phyloP scores from a whole-genome alignment of 2,113 vertebrate species.

The Podarcis muralis region DNA sequence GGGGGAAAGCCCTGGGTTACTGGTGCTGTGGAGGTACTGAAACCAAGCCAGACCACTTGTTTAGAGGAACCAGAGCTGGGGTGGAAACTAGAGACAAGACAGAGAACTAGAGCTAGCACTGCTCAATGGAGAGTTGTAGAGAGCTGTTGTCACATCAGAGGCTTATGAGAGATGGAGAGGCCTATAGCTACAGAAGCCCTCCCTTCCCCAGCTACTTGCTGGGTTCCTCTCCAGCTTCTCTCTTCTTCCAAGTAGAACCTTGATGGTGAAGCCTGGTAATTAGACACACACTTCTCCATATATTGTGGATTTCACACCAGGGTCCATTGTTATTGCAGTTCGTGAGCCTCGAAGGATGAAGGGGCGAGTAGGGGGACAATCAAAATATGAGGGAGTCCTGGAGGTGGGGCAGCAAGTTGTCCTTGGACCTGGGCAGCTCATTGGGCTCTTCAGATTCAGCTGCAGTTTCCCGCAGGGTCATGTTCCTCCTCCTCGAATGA shows the following conservation, averaged over 20 bases:
- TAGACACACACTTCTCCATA: no score
- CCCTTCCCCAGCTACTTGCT: not conserved
- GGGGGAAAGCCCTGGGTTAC: no score
- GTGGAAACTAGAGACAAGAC: no score
- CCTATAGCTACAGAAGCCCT: not conserved
- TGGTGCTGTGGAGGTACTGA: not conserved
- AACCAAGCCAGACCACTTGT: not conserved
- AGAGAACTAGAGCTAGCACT: no score
- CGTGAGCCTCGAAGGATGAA: not conserved
- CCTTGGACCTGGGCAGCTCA: not conserved
- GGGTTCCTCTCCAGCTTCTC: no score
- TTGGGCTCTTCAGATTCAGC: not conserved
- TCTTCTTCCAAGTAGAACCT: no score
- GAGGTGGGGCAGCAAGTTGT: not conserved
- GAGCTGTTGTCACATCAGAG: not conserved
- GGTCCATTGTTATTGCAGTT: not conserved
- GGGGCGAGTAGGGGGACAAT: not conserved
- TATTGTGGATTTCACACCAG: no score
- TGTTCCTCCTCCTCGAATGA: not conserved
- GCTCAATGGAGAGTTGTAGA: not conserved
- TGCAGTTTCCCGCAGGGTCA: not conserved
- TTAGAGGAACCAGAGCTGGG: no score
- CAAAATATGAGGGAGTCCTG: not conserved
- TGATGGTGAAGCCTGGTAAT: no score
- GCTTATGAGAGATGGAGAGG: not conserved